Conservation (phyloP, 2,797 vertebrate genomes). For the Xenopus petersii region DNA sequence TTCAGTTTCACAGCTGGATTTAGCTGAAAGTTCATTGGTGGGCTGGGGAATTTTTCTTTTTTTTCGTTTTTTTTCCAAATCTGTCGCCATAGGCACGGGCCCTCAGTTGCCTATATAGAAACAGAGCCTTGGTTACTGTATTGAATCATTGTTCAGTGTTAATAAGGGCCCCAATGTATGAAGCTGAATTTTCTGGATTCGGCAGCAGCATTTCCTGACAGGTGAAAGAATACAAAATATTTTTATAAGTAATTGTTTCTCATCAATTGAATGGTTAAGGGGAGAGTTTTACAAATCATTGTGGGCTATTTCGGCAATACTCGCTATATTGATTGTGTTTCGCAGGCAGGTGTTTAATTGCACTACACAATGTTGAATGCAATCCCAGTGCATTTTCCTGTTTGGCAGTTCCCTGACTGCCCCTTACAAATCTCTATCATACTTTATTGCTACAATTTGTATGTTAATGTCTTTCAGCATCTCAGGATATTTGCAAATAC, state of each 20-base stretch:
- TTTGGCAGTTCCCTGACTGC: constrained; percentile 40
- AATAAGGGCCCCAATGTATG: too few species aligned
- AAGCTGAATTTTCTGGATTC: neutral
- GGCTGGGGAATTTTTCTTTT: too few species aligned
- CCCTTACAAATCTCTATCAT: constrained; percentile 27
- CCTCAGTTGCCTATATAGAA: too few species aligned
- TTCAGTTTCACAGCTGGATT: too few species aligned
- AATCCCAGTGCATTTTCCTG: constrained; percentile 16
- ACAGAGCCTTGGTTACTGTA: too few species aligned
- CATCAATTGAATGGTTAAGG: constrained; percentile 28
- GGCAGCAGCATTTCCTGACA: constrained; percentile 14
- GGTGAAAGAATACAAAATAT: constrained; percentile 14
- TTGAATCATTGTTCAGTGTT: too few species aligned
- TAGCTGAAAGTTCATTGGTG: too few species aligned
- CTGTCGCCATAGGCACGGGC: too few species aligned
- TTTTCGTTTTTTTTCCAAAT: too few species aligned
- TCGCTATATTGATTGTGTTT: constrained; percentile 32
- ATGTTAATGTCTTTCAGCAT: constrained; percentile 27
- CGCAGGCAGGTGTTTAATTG: constrained; percentile 39
- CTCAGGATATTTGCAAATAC: constrained; percentile 10
- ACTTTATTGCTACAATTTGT: constrained; percentile 2
- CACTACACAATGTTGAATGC: constrained; percentile 10
- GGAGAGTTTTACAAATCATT: constrained; percentile 29
- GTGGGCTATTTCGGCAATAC: constrained; percentile 21
- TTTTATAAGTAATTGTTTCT: constrained; percentile 32